Conservation (phyloP, 2,113 vertebrate genomes). For the Isurus oxyrinchus region DNA sequence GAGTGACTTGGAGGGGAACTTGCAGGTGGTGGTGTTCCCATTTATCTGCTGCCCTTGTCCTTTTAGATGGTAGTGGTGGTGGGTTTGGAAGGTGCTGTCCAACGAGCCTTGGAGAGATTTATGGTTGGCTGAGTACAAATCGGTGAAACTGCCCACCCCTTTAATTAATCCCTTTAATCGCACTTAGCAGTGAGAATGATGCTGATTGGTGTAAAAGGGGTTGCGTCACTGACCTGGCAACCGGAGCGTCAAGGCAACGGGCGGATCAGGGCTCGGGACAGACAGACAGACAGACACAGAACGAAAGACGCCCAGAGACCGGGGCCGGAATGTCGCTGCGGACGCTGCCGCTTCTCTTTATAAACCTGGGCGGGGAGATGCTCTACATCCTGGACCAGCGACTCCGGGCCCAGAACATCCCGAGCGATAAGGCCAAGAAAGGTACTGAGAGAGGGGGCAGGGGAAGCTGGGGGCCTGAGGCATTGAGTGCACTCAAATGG, state of each 20-base stretch:
- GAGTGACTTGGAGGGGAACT: too few species aligned
- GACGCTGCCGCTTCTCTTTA: conserved; percentile 83
- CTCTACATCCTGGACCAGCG: conserved; percentile 92
- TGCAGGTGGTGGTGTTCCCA: too few species aligned
- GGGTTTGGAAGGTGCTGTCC: too few species aligned
- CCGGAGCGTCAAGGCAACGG: conserved; percentile 11
- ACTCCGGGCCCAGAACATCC: conserved; percentile 86
- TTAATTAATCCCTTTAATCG: neutral
- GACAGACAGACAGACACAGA: neutral
- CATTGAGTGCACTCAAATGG: too few species aligned
- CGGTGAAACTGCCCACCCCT: neutral
- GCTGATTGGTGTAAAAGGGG: neutral
- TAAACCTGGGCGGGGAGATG: conserved; percentile 95
- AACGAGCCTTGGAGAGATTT: neutral
- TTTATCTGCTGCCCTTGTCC: too few species aligned
- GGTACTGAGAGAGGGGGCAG: conserved; percentile 56
- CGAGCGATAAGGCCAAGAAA: conserved; percentile 86
- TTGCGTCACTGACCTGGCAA: neutral
- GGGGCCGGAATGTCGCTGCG: conserved; percentile 66
- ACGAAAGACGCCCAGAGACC: neutral
- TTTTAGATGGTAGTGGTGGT: too few species aligned
- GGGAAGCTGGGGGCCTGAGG: neutral
- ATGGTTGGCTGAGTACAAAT: neutral
- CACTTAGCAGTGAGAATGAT: neutral
- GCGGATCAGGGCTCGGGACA: neutral